Percentiles rank a stretch among this genome's conserved stretches.
phyloP scores from a whole-genome alignment of 1,140 invertebrate genomes.

The Pollicipes pollicipes region DNA sequence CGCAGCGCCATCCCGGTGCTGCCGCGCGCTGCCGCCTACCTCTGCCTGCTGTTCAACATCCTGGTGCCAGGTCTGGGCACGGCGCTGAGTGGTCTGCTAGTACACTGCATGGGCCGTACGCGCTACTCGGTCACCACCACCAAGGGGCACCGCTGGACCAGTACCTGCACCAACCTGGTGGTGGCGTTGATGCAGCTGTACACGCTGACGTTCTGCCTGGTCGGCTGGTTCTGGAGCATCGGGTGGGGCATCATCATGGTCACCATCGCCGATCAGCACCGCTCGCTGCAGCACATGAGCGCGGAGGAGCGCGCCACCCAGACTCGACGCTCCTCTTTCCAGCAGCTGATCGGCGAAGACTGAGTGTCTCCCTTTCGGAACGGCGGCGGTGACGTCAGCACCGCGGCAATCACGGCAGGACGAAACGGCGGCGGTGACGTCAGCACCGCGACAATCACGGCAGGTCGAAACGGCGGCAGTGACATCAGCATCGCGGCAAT shows the following conservation, averaged over 20 bases:
- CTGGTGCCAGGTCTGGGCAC: constrained; percentile 74
- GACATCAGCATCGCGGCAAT: too few species aligned
- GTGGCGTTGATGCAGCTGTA: constrained; percentile 72
- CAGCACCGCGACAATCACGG: too few species aligned
- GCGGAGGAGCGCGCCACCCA: background rate
- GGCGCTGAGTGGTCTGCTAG: constrained; percentile 63
- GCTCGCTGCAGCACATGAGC: constrained; percentile 16
- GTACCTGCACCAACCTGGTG: constrained; percentile 56
- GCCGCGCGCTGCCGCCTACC: constrained; percentile 59
- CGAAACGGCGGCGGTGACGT: too few species aligned
- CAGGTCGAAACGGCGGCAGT: too few species aligned
- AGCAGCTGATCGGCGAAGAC: background rate
- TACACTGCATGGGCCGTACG: constrained; percentile 70
- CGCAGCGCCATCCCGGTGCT: constrained; percentile 73
- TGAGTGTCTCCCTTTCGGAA: too few species aligned
- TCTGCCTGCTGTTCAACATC: constrained; percentile 69
- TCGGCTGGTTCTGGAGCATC: constrained; percentile 93
- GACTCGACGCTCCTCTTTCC: background rate
- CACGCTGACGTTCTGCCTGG: constrained; percentile 81
- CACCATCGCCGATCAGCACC: constrained; percentile 34
- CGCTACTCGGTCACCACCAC: constrained; percentile 55
- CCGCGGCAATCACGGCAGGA: too few species aligned
- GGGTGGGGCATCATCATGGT: constrained; percentile 88
- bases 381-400: too few species aligned
- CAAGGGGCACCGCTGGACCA: constrained; percentile 47